Evolutionary conservation across 2,888 invertebrate genomes (phyloP).

Genomic region (Caradrina kadenii): DNA sequence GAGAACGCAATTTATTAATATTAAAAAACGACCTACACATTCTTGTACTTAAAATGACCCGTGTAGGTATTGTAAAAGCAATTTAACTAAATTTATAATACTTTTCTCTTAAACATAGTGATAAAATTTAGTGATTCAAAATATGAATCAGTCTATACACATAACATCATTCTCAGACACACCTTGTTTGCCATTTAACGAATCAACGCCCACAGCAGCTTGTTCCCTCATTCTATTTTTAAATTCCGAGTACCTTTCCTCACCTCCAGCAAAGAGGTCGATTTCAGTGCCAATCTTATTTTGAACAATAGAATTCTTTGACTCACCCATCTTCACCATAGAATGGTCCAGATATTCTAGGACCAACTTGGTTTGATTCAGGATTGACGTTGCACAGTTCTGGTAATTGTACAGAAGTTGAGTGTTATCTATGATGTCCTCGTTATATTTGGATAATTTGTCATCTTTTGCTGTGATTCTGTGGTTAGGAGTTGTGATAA

Average conservation of each 20-base stretch:
- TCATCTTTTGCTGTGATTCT: slow-evolving; percentile 70
- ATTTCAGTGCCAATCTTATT: slow-evolving; percentile 77
- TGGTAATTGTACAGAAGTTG: slow-evolving; percentile 57
- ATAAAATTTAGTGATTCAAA: too few species aligned
- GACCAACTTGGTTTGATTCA: slow-evolving; percentile 72
- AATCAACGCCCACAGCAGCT: slow-evolving; percentile 65
- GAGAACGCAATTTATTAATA: too few species aligned
- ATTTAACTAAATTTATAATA: too few species aligned
- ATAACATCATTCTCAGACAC: slow-evolving; percentile 57
- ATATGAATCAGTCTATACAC: slow-evolving; percentile 60
- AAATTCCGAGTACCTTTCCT: slow-evolving; percentile 71
- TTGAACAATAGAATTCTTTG: slow-evolving; percentile 66
- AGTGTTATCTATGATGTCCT: slow-evolving; percentile 51
- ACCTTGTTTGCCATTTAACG: slow-evolving; percentile 35
- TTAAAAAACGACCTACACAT: too few species aligned
- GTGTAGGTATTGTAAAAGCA: too few species aligned
- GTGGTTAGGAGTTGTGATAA: slow-evolving; percentile 74
- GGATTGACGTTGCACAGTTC: slow-evolving; percentile 71
- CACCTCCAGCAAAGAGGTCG: slow-evolving; percentile 76
- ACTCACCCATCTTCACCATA: slow-evolving; percentile 79
- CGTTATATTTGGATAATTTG: slow-evolving; percentile 66
- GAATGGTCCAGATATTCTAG: slow-evolving; percentile 78
- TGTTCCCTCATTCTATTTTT: slow-evolving; percentile 71
- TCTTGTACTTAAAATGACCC: too few species aligned
- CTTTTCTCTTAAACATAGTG: too few species aligned